Percentiles rank a stretch among this genome's conserved stretches.
Conservation (phyloP, 2,113 vertebrate genomes). For the Pedetes capensis region DNA sequence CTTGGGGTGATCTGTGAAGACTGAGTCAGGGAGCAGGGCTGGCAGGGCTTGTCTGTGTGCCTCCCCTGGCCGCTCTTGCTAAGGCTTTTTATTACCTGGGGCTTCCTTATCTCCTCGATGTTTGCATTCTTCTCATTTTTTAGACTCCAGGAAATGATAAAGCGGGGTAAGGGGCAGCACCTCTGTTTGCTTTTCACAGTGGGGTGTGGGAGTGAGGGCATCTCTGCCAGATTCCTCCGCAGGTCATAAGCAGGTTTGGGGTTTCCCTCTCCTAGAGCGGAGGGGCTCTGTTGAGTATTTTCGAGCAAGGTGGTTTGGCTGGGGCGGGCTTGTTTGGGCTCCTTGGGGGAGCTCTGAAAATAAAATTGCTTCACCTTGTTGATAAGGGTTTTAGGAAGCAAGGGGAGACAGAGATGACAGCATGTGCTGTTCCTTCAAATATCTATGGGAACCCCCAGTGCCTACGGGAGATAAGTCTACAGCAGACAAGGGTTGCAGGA, state of each 20-base stretch:
- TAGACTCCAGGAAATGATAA: conserved; percentile 59
- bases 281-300: neutral
- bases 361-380: neutral
- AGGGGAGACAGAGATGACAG: neutral
- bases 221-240: conserved; percentile 35
- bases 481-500: neutral
- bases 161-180: neutral
- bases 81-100: conserved; percentile 66
- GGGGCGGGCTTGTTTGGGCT: neutral
- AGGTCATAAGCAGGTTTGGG: neutral
- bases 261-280: neutral
- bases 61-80: neutral
- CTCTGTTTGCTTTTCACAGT: conserved; percentile 23
- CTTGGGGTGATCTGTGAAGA: neutral
- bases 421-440: neutral
- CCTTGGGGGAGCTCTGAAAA: neutral
- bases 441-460: neutral
- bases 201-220: neutral
- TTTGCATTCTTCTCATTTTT: conserved; percentile 73
- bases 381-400: neutral
- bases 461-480: neutral
- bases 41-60: neutral
- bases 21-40: neutral
- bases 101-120: neutral
- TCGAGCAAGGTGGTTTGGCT: neutral